Conservation (phyloP, 2,113 vertebrate genomes). For the Camelus dromedarius region DNA sequence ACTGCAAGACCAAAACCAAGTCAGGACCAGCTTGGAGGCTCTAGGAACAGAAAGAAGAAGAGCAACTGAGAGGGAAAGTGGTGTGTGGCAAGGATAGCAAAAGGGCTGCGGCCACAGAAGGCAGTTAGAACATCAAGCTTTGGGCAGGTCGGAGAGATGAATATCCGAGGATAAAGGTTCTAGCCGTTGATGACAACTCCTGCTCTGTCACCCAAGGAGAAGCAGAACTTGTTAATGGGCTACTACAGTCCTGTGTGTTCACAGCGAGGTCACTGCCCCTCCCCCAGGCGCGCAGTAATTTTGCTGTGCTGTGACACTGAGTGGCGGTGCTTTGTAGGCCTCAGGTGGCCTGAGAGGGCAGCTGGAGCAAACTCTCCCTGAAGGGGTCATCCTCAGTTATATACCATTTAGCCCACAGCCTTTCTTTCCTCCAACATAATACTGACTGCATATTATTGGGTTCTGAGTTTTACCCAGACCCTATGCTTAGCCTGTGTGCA, state of each 20-base stretch:
- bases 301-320: neutral
- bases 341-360: neutral
- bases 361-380: neutral
- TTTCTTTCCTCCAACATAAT: neutral
- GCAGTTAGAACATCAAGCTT: neutral
- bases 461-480: neutral
- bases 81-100: neutral
- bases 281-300: no score
- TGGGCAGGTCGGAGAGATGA: neutral
- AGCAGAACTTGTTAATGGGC: neutral
- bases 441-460: neutral
- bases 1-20: neutral
- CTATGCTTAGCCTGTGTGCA: neutral
- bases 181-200: neutral
- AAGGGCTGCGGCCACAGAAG: neutral
- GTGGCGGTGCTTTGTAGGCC: neutral
- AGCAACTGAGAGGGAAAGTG: neutral
- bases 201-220: neutral
- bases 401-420: neutral
- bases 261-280: neutral
- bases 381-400: neutral
- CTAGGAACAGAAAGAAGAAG: neutral
- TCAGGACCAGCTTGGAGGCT: neutral
- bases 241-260: rapidly evolving
- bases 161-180: neutral